phyloP scores from a whole-genome alignment of 2,888 invertebrate genomes.

The Pristionchus japonicus region DNA sequence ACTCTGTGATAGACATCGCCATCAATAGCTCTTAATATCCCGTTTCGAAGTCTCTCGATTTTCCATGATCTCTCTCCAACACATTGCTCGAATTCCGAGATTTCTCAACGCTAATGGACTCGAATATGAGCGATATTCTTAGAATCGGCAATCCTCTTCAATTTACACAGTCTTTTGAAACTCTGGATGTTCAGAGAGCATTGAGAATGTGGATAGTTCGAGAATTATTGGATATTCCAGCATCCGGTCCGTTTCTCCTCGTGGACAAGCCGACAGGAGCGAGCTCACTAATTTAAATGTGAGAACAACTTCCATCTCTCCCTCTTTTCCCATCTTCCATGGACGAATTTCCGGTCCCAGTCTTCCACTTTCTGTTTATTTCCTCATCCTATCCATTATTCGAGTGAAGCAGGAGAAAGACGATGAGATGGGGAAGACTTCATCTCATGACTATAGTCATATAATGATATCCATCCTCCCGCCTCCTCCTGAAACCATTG shows the following conservation, averaged over 20 bases:
- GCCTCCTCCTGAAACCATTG: constrained; percentile 22
- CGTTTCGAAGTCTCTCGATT: too few relatives aligned
- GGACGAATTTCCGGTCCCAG: constrained; percentile 24
- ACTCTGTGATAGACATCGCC: background rate
- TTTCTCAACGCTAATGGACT: background rate
- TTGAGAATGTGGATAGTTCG: too few relatives aligned
- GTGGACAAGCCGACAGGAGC: constrained; percentile 14
- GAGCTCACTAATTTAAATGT: constrained; percentile 20
- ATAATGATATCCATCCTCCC: background rate
- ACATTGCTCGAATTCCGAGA: too few relatives aligned
- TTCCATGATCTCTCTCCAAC: too few relatives aligned
- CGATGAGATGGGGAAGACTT: background rate
- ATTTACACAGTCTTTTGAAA: too few relatives aligned
- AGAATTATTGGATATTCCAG: constrained; percentile 32
- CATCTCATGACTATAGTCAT: constrained; percentile 1
- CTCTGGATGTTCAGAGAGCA: too few relatives aligned
- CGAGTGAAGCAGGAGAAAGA: background rate
- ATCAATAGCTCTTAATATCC: background rate
- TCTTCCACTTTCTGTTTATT: constrained; percentile 26
- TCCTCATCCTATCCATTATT: constrained; percentile 39
- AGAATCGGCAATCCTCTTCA: too few relatives aligned
- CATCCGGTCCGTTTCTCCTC: constrained; percentile 47
- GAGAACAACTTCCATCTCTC: background rate
- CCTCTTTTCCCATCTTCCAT: background rate
- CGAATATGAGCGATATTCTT: background rate